Conservation (phyloP, 1,140 invertebrate species). For the Drosophila rufa region DNA sequence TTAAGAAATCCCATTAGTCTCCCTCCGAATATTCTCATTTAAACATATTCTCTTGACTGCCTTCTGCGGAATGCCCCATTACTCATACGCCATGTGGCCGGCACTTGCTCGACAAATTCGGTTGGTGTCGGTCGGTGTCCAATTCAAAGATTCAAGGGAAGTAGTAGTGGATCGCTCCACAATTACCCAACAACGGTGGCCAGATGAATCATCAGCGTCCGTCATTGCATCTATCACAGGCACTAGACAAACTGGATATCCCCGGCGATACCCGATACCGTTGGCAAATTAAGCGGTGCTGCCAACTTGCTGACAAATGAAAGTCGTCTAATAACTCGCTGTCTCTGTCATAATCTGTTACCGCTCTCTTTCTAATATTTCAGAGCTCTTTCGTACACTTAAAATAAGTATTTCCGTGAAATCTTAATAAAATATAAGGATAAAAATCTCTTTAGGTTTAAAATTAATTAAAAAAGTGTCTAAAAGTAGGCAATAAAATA, state of each 20-base stretch:
- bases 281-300: constrained; percentile 63
- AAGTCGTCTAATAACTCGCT: constrained; percentile 56
- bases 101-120: constrained; percentile 21
- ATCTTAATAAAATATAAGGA: too few relatives aligned
- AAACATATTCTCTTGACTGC: constrained; percentile 6
- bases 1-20: neutral
- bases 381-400: neutral
- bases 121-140: constrained; percentile 36
- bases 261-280: constrained; percentile 37
- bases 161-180: constrained; percentile 11
- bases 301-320: constrained; percentile 74
- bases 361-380: neutral
- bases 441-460: too few relatives aligned
- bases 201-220: constrained; percentile 44
- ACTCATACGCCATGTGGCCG: constrained; percentile 75
- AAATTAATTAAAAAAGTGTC: too few relatives aligned
- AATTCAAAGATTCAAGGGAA: constrained; percentile 36
- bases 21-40: neutral
- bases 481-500: too few relatives aligned
- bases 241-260: constrained; percentile 42
- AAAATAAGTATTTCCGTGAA: too few relatives aligned
- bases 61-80: constrained; percentile 67
- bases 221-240: constrained; percentile 37
- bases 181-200: constrained; percentile 31
- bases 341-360: neutral